Conservation (phyloP, 2,113 vertebrate genomes). For the Procapra przewalskii region DNA sequence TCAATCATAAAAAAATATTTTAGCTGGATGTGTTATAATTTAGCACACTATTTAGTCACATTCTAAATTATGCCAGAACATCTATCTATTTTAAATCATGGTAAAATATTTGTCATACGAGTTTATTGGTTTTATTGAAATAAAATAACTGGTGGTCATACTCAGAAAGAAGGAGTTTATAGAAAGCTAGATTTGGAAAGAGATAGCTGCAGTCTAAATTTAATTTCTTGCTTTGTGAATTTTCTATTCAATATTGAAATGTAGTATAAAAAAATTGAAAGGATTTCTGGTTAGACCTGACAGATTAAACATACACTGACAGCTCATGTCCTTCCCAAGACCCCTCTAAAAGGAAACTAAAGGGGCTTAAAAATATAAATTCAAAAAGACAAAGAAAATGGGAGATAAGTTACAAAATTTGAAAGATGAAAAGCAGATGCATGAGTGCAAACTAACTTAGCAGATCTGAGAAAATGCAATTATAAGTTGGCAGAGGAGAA, state of each 20-base stretch:
- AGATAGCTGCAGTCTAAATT: neutral
- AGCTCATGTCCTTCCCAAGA: neutral
- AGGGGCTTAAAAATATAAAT: neutral
- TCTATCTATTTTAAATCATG: constrained; percentile 13
- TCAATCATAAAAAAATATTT: constrained; percentile 3
- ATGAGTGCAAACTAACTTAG: neutral
- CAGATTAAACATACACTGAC: neutral
- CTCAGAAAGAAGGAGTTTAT: neutral
- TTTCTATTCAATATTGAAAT: neutral
- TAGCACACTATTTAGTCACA: constrained; percentile 24
- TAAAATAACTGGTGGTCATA: neutral
- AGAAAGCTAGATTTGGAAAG: constrained; percentile 2
- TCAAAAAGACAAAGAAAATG: neutral
- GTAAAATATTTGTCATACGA: neutral
- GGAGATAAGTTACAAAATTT: neutral
- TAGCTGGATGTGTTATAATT: neutral
- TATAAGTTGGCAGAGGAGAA: neutral
- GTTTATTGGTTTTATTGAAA: constrained; percentile 39
- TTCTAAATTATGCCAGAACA: neutral
- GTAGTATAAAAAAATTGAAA: neutral
- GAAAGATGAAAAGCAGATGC: neutral
- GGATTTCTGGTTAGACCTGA: neutral
- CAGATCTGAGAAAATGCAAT: neutral
- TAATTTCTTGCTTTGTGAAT: neutral
- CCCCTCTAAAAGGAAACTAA: neutral